These are phyloP conservation scores for Eupithecia subumbrata DNA, from an alignment of 2,888 invertebrate species.

Conservation along the genomic window DNA sequence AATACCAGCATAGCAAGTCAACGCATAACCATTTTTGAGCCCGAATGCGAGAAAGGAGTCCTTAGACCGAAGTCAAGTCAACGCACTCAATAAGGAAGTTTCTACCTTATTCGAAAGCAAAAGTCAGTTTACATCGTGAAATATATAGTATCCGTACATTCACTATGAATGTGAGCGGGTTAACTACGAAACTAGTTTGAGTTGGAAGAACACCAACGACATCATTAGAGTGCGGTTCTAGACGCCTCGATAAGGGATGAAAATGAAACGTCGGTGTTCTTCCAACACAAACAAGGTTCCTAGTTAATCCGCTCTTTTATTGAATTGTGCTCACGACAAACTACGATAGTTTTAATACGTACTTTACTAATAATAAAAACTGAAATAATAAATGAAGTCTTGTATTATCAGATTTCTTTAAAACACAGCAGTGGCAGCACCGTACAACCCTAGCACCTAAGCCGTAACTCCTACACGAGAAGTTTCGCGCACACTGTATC, in stretches of 20 bases:
- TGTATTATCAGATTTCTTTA: background rate
- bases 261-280: no score
- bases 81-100: background rate
- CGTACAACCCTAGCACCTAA: background rate
- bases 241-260: background rate
- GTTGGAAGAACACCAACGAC: background rate
- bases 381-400: background rate
- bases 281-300: background rate
- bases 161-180: background rate
- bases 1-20: no score
- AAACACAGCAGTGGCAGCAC: conserved; percentile 1
- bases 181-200: background rate
- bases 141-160: background rate
- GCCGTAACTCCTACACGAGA: conserved; percentile 8
- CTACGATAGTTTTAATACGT: background rate
- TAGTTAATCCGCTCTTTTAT: no score
- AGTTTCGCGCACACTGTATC: conserved; percentile 11
- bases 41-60: no score
- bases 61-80: background rate
- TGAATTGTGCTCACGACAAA: background rate
- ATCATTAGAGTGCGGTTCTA: background rate
- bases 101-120: background rate
- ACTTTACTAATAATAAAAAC: background rate
- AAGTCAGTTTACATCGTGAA: no score
- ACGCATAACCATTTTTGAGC: no score